These are phyloP conservation scores for Siderastrea radians DNA, from an alignment of 92 coral and sea anemone species.

Conservation along the genomic window DNA sequence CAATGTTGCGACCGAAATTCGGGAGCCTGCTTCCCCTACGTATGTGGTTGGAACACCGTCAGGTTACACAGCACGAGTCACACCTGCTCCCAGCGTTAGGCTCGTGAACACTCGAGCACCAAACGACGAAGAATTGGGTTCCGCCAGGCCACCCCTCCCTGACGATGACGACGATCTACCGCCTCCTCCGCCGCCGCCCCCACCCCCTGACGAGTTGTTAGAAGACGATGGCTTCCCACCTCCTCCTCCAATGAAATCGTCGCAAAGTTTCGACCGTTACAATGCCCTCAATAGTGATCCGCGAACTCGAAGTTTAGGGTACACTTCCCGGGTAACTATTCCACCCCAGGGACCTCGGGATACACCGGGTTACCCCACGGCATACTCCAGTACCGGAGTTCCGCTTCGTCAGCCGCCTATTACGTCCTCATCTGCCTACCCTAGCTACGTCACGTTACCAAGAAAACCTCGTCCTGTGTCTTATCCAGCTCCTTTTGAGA, in stretches of 20 bases:
- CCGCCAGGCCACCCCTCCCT: slow-evolving; percentile 75
- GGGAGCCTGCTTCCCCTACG: slow-evolving; percentile 89
- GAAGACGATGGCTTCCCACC: slow-evolving; percentile 76
- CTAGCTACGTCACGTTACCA: slow-evolving; percentile 83
- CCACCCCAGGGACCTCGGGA: slow-evolving; percentile 60
- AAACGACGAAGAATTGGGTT: slow-evolving; percentile 67
- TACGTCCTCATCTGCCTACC: slow-evolving; percentile 64
- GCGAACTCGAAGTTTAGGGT: slow-evolving; percentile 52
- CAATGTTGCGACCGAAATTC: slow-evolving; percentile 91
- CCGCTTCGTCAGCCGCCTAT: slow-evolving; percentile 54
- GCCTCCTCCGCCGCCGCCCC: slow-evolving; percentile 96
- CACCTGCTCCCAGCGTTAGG: slow-evolving; percentile 91
- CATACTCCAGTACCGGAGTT: slow-evolving; percentile 47
- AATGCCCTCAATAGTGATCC: slow-evolving; percentile 41
- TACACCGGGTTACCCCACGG: slow-evolving; percentile 40
- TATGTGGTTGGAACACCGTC: slow-evolving; percentile 83
- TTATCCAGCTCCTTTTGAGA: slow-evolving; percentile 74
- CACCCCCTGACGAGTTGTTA: slow-evolving; percentile 70
- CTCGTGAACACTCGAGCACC: slow-evolving; percentile 91
- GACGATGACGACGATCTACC: slow-evolving; percentile 79
- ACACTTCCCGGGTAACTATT: slow-evolving; percentile 54
- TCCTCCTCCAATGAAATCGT: slow-evolving; percentile 77
- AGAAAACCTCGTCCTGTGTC: slow-evolving; percentile 81
- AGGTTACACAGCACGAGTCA: slow-evolving; percentile 84
- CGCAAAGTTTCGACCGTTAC: slow-evolving; percentile 57